Conservation (phyloP, 2,888 invertebrate genomes). For the Chaitophorus viminalis region DNA sequence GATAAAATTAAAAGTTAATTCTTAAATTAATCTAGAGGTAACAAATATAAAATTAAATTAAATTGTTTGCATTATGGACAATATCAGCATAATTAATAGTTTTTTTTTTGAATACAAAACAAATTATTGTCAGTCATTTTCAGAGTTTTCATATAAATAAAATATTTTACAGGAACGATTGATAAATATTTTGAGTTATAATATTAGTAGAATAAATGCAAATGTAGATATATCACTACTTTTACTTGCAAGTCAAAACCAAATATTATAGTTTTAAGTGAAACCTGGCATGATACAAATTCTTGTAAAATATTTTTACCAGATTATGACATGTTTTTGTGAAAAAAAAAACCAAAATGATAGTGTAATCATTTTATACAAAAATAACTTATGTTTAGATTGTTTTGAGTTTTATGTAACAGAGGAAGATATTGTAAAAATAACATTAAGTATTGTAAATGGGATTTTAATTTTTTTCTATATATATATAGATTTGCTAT, state of each 20-base stretch:
- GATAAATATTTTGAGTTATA: conserved; percentile 22
- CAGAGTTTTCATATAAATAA: background rate
- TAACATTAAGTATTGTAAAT: background rate
- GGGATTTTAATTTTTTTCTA: background rate
- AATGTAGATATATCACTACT: conserved; percentile 13
- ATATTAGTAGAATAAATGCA: conserved; percentile 19
- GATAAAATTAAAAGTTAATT: background rate
- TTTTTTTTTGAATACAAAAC: conserved; percentile 10
- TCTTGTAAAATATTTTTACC: background rate
- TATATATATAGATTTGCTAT: background rate
- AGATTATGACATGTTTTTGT: background rate
- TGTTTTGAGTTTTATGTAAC: background rate
- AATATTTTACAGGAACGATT: background rate
- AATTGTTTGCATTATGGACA: background rate
- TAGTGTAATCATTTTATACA: background rate
- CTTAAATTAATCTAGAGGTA: background rate
- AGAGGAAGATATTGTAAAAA: conserved; percentile 9
- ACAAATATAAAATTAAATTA: background rate
- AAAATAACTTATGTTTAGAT: conserved; percentile 6
- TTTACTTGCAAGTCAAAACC: conserved; percentile 16
- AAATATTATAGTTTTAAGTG: conserved; percentile 26
- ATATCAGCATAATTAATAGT: conserved; percentile 1
- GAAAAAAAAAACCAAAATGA: conserved; percentile 18
- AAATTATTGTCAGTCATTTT: conserved; percentile 13
- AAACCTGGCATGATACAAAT: conserved; percentile 11